Conservation (phyloP, 2,113 vertebrate species). For the Neolamprologus brichardi region DNA sequence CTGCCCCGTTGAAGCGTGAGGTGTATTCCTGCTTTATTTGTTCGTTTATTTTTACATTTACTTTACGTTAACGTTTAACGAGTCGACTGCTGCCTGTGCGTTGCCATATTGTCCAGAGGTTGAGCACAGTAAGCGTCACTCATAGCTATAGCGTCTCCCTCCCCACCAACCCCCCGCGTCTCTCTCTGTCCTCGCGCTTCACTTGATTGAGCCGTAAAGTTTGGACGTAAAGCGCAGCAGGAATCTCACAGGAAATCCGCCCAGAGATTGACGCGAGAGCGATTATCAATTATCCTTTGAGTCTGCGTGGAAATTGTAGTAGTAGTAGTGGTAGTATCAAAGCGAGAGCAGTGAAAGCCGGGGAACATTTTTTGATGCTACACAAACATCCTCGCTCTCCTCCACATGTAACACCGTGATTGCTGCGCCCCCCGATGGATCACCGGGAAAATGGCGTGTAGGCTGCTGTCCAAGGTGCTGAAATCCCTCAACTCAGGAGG, state of each 20-base stretch:
- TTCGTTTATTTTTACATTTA: neutral
- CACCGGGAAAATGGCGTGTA: rapidly evolving
- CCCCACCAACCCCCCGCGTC: neutral
- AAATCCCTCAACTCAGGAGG: neutral
- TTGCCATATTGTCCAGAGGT: neutral
- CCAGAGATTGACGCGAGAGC: neutral
- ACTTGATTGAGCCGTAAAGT: conserved; percentile 45
- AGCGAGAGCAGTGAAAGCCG: neutral
- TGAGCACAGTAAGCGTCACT: neutral
- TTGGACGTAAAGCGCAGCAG: conserved; percentile 25
- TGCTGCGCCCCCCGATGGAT: conserved; percentile 52
- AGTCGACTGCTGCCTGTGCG: neutral
- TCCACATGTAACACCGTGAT: neutral
- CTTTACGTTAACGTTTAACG: neutral
- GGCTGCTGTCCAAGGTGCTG: conserved; percentile 62
- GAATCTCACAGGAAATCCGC: neutral
- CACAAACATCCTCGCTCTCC: neutral
- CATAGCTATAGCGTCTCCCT: neutral
- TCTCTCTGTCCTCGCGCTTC: neutral
- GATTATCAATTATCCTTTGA: neutral
- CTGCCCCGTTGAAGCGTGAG: neutral
- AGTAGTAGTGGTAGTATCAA: neutral
- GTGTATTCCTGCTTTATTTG: neutral
- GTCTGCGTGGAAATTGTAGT: neutral
- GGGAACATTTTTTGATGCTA: neutral